phyloP scores from a whole-genome alignment of 2,888 invertebrate species.

The Plusia festucae region DNA sequence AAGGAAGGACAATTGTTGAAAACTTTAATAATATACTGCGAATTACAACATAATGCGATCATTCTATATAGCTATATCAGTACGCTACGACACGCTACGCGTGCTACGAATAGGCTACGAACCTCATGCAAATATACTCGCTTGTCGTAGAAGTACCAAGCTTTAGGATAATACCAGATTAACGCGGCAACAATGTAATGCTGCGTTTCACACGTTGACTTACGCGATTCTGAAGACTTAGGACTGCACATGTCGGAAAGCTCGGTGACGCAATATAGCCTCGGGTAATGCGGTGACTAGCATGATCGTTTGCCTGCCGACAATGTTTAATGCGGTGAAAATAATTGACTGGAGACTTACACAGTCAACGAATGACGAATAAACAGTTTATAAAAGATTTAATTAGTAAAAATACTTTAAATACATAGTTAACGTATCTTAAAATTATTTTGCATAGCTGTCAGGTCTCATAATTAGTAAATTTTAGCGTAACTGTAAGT shows the following conservation, averaged over 20 bases:
- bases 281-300: not conserved
- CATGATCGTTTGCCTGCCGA: not conserved
- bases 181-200: not conserved
- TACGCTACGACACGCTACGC: not conserved
- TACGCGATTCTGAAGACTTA: not conserved
- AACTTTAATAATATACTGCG: not conserved
- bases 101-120: conserved; percentile 5
- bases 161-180: not conserved
- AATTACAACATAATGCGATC: not conserved
- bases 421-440: not conserved
- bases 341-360: not conserved
- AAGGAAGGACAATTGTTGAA: too few species aligned
- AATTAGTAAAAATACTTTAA: not conserved
- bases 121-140: not conserved
- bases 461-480: not conserved
- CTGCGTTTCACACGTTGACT: not conserved
- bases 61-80: not conserved
- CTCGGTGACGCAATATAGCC: not conserved
- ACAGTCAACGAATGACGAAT: not conserved
- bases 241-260: not conserved
- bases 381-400: not conserved
- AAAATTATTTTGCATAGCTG: not conserved
- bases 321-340: not conserved
- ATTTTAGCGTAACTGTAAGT: not conserved
- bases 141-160: not conserved